Evolutionary conservation across 92 coral and sea anemone species (phyloP).

Genomic region (Epizoanthus scotinus): DNA sequence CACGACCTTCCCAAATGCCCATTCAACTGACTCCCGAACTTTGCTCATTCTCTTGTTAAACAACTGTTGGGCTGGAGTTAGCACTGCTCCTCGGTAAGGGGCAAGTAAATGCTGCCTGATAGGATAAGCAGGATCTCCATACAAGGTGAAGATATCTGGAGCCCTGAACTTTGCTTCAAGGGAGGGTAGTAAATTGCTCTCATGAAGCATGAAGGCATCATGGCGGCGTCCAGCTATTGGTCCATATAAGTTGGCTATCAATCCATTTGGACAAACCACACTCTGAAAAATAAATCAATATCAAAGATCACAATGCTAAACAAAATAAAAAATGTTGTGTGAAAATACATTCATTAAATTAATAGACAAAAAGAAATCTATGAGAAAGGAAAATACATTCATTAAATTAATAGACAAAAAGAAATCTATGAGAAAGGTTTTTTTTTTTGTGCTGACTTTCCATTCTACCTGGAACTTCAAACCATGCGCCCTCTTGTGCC

Average conservation of each 20-base stretch:
- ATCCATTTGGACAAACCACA: conserved; percentile 59
- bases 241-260: conserved; percentile 50
- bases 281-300: too few species aligned
- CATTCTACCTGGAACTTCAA: conserved; percentile 38
- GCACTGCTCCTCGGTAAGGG: conserved; percentile 59
- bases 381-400: too few species aligned
- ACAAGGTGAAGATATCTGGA: conserved; percentile 49
- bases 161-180: conserved; percentile 53
- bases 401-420: too few species aligned
- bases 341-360: too few species aligned
- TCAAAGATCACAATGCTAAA: too few species aligned
- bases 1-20: conserved; percentile 64
- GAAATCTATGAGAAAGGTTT: too few species aligned
- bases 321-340: too few species aligned
- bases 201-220: conserved; percentile 52
- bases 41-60: conserved; percentile 68
- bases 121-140: conserved; percentile 67
- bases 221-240: conserved; percentile 52
- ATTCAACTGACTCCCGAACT: conserved; percentile 68
- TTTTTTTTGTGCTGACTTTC: too few species aligned
- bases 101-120: conserved; percentile 55
- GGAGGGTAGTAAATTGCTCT: conserved; percentile 41
- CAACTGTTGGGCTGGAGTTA: conserved; percentile 45
- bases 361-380: too few species aligned
- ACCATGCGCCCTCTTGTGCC: conserved; percentile 43